phyloP scores from a whole-genome alignment of 2,888 invertebrate species.

The Argynnis bischoffii region DNA sequence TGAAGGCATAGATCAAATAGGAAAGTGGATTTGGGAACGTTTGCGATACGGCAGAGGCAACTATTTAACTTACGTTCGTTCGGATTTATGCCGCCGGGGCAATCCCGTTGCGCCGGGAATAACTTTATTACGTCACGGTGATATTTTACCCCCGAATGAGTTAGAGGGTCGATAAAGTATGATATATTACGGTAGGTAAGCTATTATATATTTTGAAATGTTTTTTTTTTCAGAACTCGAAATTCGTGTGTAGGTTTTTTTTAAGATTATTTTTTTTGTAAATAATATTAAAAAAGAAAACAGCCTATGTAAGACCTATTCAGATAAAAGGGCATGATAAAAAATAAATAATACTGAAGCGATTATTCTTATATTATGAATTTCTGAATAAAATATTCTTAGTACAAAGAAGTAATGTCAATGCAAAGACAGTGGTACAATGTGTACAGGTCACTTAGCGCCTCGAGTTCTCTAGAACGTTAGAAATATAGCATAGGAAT shows the following conservation, averaged over 20 bases:
- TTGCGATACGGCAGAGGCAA: constrained; percentile 31
- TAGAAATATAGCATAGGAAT: too few species aligned
- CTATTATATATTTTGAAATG: constrained; percentile 15
- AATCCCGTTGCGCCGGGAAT: constrained; percentile 32
- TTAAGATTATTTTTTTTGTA: too few species aligned
- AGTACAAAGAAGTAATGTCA: too few species aligned
- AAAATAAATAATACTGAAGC: too few species aligned
- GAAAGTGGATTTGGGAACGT: constrained; percentile 40
- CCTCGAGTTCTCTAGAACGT: too few species aligned
- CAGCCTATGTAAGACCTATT: too few species aligned
- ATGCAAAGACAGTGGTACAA: too few species aligned
- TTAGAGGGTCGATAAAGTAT: constrained; percentile 33
- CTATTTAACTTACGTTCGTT: constrained; percentile 40
- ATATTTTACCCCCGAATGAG: constrained; percentile 37
- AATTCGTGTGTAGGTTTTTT: neutral
- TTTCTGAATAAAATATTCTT: too few species aligned
- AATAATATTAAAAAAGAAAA: too few species aligned
- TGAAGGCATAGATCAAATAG: constrained; percentile 42
- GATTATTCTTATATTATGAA: too few species aligned
- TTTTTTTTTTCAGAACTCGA: constrained; percentile 1
- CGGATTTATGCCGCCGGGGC: constrained; percentile 37
- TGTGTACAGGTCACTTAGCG: too few species aligned
- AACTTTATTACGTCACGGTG: constrained; percentile 38
- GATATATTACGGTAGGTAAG: constrained; percentile 27
- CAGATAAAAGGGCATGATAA: too few species aligned